Evolutionary conservation across 1,140 invertebrate genomes (phyloP).

Genomic region (Cydia pomonella): DNA sequence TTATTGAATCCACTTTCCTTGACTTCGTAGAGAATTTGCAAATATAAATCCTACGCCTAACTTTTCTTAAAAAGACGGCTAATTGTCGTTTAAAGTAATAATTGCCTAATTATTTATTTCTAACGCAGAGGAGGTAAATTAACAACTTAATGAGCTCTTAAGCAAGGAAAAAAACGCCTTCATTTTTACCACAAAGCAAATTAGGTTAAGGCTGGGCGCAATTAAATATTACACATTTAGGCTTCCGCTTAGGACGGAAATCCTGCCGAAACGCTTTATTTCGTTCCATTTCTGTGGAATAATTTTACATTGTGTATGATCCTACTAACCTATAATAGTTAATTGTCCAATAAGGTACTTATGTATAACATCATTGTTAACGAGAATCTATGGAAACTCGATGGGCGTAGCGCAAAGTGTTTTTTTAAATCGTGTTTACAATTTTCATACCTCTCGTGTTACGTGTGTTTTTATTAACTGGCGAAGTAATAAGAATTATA

Average conservation of each 20-base stretch:
- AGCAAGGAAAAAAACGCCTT: constrained; percentile 1
- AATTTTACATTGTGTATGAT: not conserved
- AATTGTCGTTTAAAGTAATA: not conserved
- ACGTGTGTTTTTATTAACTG: too few species aligned
- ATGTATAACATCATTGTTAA: too few species aligned
- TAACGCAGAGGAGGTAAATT: constrained; percentile 6
- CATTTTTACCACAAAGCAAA: constrained; percentile 28
- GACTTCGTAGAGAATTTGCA: too few species aligned
- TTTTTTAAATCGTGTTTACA: too few species aligned
- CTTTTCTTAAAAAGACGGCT: not conserved
- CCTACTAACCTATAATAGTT: too few species aligned
- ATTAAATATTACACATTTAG: constrained; percentile 26
- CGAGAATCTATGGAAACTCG: too few species aligned
- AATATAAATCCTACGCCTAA: not conserved
- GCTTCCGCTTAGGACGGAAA: constrained; percentile 5
- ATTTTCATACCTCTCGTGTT: too few species aligned
- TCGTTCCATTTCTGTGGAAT: not conserved
- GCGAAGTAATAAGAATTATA: too few species aligned
- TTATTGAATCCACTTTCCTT: too few species aligned
- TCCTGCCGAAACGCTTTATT: constrained; percentile 1
- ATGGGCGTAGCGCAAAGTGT: too few species aligned
- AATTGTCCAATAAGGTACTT: too few species aligned
- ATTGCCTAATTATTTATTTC: constrained; percentile 1
- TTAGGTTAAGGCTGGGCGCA: constrained; percentile 15
- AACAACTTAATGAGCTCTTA: constrained; percentile 23